A percentile compares a stretch with the other conserved stretches of the same genome.
Conservation (phyloP, 2,888 invertebrate species). For the Epinotia ramella region DNA sequence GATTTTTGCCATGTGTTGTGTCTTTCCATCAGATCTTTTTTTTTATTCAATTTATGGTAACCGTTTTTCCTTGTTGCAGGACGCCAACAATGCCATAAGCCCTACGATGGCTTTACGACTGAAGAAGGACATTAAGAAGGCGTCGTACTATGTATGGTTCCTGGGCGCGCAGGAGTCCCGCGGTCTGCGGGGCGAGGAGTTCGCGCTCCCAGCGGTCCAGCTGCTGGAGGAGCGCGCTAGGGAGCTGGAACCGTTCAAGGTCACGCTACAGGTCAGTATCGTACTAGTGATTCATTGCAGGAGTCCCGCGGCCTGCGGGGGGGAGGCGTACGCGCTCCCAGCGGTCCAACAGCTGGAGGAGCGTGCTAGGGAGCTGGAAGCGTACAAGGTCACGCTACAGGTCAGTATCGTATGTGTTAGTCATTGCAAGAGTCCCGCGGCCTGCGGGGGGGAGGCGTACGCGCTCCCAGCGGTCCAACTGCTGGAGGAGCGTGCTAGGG, state of each 20-base stretch:
- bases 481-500: conserved; percentile 92
- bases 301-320: conserved; percentile 93
- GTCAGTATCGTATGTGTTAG: conserved; percentile 68
- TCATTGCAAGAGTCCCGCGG: conserved; percentile 93
- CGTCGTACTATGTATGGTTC: conserved; percentile 97
- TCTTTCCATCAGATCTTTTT: not conserved
- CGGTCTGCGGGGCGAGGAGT: conserved; percentile 93
- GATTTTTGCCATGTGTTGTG: not conserved
- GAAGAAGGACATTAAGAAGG: conserved; percentile 95
- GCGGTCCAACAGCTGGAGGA: conserved; percentile 94
- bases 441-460: conserved; percentile 86
- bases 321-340: conserved; percentile 89
- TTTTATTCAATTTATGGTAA: too few relatives aligned
- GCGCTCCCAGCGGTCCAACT: conserved; percentile 94
- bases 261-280: conserved; percentile 90
- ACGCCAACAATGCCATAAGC: conserved; percentile 76
- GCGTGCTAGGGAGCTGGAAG: conserved; percentile 93
- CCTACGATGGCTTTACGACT: conserved; percentile 90
- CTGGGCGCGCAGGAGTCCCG: conserved; percentile 98
- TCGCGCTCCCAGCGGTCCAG: conserved; percentile 93
- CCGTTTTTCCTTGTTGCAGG: conserved; percentile 60
- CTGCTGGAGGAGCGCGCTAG: conserved; percentile 93
- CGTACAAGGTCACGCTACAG: conserved; percentile 96
- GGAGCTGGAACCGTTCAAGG: conserved; percentile 95
- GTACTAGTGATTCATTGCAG: conserved; percentile 72